Conservation (phyloP, 2,888 invertebrate genomes). For the Hetaerina titia region DNA sequence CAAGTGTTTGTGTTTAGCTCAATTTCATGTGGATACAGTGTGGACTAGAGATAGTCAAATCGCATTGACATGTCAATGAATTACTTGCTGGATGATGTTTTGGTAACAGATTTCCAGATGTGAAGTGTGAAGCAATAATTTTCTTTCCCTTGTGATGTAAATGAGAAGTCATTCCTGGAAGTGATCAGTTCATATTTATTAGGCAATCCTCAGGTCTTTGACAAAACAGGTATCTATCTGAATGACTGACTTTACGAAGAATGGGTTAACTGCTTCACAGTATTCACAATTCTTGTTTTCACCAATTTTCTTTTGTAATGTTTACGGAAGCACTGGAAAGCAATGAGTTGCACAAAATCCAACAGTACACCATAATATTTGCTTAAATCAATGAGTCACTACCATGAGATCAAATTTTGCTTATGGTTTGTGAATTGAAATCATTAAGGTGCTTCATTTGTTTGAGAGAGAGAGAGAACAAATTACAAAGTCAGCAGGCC, state of each 20-base stretch:
- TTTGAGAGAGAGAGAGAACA: background rate
- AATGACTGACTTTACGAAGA: background rate
- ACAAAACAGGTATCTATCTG: background rate
- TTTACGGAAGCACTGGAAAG: background rate
- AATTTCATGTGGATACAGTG: slow-evolving; percentile 1
- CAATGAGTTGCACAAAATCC: background rate
- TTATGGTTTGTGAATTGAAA: background rate
- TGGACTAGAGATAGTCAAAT: background rate
- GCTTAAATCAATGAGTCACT: background rate
- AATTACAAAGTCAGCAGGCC: background rate
- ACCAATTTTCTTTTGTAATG: background rate
- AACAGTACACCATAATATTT: background rate
- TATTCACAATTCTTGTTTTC: background rate
- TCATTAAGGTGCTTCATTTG: background rate
- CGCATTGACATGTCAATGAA: background rate
- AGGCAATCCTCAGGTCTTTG: background rate
- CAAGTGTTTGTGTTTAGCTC: background rate
- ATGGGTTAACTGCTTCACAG: background rate
- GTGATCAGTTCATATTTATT: background rate
- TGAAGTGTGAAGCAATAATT: slow-evolving; percentile 6
- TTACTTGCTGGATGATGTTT: background rate
- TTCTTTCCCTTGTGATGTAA: background rate
- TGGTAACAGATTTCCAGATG: background rate
- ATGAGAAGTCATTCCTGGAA: background rate
- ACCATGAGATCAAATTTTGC: background rate